These are phyloP conservation scores for Pissodes strobi DNA, from an alignment of 1,140 invertebrate species.

Conservation along the genomic window DNA sequence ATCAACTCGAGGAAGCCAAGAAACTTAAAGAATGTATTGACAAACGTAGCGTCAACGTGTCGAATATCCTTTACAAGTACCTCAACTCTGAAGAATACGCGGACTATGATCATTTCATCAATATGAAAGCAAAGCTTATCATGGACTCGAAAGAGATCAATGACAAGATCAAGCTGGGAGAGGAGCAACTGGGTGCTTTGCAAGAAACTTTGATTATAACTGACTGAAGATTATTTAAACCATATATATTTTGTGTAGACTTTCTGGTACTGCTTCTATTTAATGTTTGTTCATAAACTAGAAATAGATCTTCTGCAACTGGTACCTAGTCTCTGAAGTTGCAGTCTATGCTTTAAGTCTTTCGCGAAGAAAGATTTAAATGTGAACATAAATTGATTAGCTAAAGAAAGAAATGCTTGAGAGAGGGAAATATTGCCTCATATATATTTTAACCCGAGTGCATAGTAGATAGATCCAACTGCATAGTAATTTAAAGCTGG, in stretches of 20 bases:
- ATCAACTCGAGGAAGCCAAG: slow-evolving; percentile 85
- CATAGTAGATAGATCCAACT: too few species aligned
- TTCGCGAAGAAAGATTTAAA: slow-evolving; percentile 10
- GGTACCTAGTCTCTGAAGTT: neutral
- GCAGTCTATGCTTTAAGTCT: slow-evolving; percentile 5
- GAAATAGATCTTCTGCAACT: neutral
- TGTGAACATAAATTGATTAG: slow-evolving; percentile 1
- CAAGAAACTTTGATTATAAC: slow-evolving; percentile 65
- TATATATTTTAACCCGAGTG: too few species aligned
- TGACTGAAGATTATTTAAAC: slow-evolving; percentile 39
- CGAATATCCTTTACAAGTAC: slow-evolving; percentile 74
- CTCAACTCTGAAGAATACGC: slow-evolving; percentile 75
- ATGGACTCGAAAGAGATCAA: slow-evolving; percentile 84
- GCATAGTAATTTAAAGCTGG: too few species aligned
- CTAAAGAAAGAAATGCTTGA: neutral
- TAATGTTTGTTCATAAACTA: neutral
- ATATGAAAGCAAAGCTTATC: slow-evolving; percentile 89
- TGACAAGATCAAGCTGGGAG: slow-evolving; percentile 85
- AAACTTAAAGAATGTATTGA: slow-evolving; percentile 84
- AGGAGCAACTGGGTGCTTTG: slow-evolving; percentile 79
- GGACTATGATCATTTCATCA: slow-evolving; percentile 87
- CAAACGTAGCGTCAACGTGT: slow-evolving; percentile 75
- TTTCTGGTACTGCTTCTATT: neutral
- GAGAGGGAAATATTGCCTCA: slow-evolving; percentile 9
- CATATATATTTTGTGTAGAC: slow-evolving; percentile 11